Evolutionary conservation across 2,797 vertebrate species (phyloP).

Genomic region (Iguana delicatissima): DNA sequence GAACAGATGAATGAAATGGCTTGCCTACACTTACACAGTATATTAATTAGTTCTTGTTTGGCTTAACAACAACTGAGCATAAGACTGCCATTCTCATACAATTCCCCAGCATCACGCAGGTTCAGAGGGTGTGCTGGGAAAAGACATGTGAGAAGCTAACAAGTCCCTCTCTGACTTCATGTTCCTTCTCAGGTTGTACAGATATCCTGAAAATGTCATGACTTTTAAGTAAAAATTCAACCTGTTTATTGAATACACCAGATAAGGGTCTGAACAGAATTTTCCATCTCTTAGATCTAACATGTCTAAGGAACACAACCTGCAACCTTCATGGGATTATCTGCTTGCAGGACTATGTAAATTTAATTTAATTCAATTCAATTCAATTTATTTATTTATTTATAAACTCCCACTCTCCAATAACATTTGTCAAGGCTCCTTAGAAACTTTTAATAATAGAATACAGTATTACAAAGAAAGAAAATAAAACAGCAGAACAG

Average conservation of each 20-base stretch:
- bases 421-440: background rate
- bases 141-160: background rate
- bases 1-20: background rate
- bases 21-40: background rate
- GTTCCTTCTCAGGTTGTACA: background rate
- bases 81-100: background rate
- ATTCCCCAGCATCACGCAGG: background rate
- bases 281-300: background rate
- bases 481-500: background rate
- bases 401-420: background rate
- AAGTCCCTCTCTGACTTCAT: background rate
- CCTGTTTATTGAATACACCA: background rate
- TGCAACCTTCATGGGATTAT: background rate
- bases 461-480: background rate
- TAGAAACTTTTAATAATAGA: background rate
- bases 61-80: background rate
- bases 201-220: background rate
- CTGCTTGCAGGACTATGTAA: background rate
- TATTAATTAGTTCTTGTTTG: background rate
- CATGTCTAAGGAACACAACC: background rate
- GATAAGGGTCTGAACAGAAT: background rate
- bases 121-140: background rate
- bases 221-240: background rate
- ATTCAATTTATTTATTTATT: no score
- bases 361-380: no score